Evolutionary conservation across 2,113 vertebrate species (phyloP).

Genomic region (Larimichthys crocea): DNA sequence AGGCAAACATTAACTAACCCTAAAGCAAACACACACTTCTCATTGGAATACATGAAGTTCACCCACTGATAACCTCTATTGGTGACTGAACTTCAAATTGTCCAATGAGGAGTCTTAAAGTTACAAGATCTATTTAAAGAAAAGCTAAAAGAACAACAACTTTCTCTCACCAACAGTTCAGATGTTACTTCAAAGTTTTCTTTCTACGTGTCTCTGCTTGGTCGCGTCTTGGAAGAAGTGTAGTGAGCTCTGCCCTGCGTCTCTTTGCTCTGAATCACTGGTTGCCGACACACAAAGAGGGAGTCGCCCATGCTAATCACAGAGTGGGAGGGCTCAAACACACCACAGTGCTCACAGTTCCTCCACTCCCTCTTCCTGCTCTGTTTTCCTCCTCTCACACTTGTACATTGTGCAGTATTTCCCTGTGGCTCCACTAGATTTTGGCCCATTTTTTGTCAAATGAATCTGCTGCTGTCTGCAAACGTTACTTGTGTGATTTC

Average conservation of each 20-base stretch:
- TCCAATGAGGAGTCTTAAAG: background rate
- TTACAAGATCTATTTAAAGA: background rate
- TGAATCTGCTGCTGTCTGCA: background rate
- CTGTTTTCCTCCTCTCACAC: conserved; percentile 21
- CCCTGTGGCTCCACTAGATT: background rate
- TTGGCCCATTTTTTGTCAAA: background rate
- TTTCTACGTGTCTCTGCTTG: background rate
- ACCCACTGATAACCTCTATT: too few relatives aligned
- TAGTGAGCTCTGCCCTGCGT: conserved; percentile 42
- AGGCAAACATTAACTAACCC: conserved; percentile 42
- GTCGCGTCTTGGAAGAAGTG: background rate
- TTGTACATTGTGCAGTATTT: background rate
- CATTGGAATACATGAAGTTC: background rate
- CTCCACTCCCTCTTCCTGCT: conserved; percentile 59
- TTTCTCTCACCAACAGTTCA: conserved; percentile 24
- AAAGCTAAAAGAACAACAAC: background rate
- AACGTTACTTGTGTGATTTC: background rate
- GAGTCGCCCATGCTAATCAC: conserved; percentile 69
- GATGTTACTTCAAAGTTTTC: conserved; percentile 2
- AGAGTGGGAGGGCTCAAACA: conserved; percentile 63
- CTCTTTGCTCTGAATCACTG: conserved; percentile 64
- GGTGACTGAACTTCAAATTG: too few relatives aligned
- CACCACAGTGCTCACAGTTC: conserved; percentile 52
- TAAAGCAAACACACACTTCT: background rate
- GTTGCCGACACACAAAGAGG: conserved; percentile 54